These are phyloP conservation scores for Takifugu bimaculatus DNA, from an alignment of 2,113 vertebrate species.

Conservation along the genomic window DNA sequence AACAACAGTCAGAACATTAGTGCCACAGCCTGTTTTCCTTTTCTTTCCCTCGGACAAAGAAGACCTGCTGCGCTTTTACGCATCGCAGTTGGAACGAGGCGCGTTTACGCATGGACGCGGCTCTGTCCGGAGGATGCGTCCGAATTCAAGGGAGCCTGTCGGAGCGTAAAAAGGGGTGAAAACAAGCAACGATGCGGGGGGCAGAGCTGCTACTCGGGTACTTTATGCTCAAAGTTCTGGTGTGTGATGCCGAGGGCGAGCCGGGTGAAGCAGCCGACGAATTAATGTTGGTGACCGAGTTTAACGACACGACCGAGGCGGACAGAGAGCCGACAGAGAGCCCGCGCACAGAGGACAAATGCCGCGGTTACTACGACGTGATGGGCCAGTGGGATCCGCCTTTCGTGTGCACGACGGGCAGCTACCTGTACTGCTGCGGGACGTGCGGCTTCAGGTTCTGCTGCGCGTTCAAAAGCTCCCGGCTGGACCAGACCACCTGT, in stretches of 20 bases:
- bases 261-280: slow-evolving; percentile 82
- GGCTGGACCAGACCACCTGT: slow-evolving; percentile 93
- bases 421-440: slow-evolving; percentile 97
- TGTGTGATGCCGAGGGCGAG: slow-evolving; percentile 87
- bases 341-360: slow-evolving; percentile 86
- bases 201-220: slow-evolving; percentile 81
- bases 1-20: too few species aligned
- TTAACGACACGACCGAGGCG: slow-evolving; percentile 81
- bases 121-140: slow-evolving; percentile 43
- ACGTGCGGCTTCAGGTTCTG: slow-evolving; percentile 99
- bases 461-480: slow-evolving; percentile 89
- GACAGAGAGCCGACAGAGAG: slow-evolving; percentile 78
- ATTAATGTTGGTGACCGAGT: slow-evolving; percentile 81
- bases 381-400: slow-evolving; percentile 99
- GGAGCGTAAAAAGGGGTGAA: slow-evolving; percentile 19
- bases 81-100: slow-evolving; percentile 49
- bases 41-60: slow-evolving; percentile 9
- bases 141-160: slow-evolving; percentile 48
- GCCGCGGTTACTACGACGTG: slow-evolving; percentile 96
- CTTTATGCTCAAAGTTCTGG: slow-evolving; percentile 86
- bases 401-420: slow-evolving; percentile 92
- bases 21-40: not conserved
- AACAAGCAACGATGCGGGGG: slow-evolving; percentile 57
- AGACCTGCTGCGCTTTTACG: slow-evolving; percentile 38
- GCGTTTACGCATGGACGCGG: slow-evolving; percentile 61